These are phyloP conservation scores for Pachyseris speciosa DNA, from an alignment of 64 coral and sea anemone genomes.

Conservation along the genomic window DNA sequence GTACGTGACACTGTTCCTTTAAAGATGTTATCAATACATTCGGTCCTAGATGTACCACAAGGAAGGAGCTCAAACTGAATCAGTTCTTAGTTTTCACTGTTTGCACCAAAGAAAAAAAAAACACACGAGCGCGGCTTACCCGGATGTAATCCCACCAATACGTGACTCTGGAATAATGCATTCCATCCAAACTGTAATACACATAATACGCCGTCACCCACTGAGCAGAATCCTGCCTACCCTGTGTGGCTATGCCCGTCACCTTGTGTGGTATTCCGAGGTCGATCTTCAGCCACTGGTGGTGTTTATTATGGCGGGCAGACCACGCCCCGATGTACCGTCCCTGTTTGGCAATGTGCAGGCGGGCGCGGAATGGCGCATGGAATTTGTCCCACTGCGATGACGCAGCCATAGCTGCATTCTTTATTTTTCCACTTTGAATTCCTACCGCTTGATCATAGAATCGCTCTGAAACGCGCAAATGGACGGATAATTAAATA, in stretches of 20 bases:
- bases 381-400: constrained; percentile 71
- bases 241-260: constrained; percentile 83
- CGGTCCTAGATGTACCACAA: too few species aligned
- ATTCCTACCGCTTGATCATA: constrained; percentile 74
- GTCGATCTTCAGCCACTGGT: constrained; percentile 84
- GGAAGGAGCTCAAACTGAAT: too few species aligned
- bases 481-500: not conserved
- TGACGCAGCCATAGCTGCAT: constrained; percentile 77
- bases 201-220: constrained; percentile 85
- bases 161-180: constrained; percentile 28
- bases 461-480: constrained; percentile 35
- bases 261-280: constrained; percentile 49
- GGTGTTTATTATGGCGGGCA: constrained; percentile 64
- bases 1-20: too few species aligned
- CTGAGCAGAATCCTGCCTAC: constrained; percentile 77
- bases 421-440: constrained; percentile 75
- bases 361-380: constrained; percentile 64
- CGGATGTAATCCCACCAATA: constrained; percentile 1
- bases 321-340: constrained; percentile 65
- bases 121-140: too few species aligned
- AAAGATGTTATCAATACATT: too few species aligned
- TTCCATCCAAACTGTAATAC: constrained; percentile 58
- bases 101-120: not conserved
- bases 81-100: too few species aligned
- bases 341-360: constrained; percentile 40